phyloP scores from a whole-genome alignment of 64 coral and sea anemone species.

The Platygyra sinensis region DNA sequence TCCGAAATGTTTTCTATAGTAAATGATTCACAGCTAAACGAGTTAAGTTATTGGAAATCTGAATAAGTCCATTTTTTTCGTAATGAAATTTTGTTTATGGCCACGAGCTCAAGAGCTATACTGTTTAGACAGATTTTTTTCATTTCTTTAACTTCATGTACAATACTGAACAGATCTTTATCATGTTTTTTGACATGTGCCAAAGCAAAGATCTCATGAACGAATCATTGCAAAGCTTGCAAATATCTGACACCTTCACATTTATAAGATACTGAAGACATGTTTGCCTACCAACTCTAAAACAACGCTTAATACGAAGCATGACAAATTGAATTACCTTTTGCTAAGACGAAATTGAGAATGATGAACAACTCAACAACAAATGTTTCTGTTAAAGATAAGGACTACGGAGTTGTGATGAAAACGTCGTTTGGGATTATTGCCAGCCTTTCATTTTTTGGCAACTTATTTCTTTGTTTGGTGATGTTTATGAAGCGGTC shows the following conservation, averaged over 20 bases:
- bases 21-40: too few species aligned
- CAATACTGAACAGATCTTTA: not conserved
- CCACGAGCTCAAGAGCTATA: not conserved
- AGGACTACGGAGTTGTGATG: not conserved
- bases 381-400: not conserved
- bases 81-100: not conserved
- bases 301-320: not conserved
- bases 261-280: not conserved
- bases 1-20: too few species aligned
- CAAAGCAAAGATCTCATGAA: not conserved
- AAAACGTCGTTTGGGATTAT: conserved; percentile 46
- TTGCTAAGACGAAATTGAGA: not conserved
- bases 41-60: too few species aligned
- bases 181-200: not conserved
- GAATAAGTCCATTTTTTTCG: too few species aligned
- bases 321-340: conserved; percentile 2
- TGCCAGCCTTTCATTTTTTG: conserved; percentile 45
- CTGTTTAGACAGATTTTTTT: not conserved
- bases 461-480: conserved; percentile 56
- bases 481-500: conserved; percentile 42
- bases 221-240: not conserved
- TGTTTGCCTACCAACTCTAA: not conserved
- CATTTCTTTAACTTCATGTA: not conserved
- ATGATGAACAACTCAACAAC: not conserved
- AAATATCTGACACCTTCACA: not conserved